phyloP scores from a whole-genome alignment of 2,888 invertebrate genomes.

The Belgica antarctica region DNA sequence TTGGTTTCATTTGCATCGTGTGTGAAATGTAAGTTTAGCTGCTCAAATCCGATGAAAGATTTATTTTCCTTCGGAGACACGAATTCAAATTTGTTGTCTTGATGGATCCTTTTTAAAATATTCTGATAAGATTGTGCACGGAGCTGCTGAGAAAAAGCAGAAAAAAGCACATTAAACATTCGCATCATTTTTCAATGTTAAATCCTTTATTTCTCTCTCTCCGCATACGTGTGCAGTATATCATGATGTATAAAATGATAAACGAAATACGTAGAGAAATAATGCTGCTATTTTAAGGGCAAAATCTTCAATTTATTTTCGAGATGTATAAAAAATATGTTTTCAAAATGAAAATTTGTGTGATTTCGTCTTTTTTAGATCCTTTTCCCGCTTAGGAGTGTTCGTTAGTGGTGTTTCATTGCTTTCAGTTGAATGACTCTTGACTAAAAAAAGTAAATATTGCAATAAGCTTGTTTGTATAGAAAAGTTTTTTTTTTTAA shows the following conservation, averaged over 20 bases:
- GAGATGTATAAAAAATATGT: constrained; percentile 18
- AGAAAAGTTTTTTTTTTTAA: no score
- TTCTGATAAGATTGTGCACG: neutral
- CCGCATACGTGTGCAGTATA: neutral
- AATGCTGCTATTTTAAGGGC: neutral
- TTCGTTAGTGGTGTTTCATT: no score
- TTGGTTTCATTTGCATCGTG: no score
- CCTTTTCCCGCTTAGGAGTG: no score
- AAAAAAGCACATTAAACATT: constrained; percentile 22
- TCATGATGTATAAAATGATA: constrained; percentile 32
- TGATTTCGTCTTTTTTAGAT: no score
- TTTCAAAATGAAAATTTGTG: constrained; percentile 7
- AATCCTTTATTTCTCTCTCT: constrained; percentile 20
- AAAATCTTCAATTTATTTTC: constrained; percentile 33
- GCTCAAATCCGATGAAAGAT: neutral
- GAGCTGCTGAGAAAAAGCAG: neutral
- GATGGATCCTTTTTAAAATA: neutral
- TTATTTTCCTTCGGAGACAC: neutral
- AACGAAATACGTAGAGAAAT: constrained; percentile 20
- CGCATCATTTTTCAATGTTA: constrained; percentile 41
- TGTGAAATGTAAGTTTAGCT: no score
- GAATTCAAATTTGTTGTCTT: constrained; percentile 2
- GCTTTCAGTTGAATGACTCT: no score
- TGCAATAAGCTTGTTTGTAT: no score
- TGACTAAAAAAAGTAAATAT: no score